Evolutionary conservation across 1,140 invertebrate genomes (phyloP).

Genomic region (Calycopis cecrops): DNA sequence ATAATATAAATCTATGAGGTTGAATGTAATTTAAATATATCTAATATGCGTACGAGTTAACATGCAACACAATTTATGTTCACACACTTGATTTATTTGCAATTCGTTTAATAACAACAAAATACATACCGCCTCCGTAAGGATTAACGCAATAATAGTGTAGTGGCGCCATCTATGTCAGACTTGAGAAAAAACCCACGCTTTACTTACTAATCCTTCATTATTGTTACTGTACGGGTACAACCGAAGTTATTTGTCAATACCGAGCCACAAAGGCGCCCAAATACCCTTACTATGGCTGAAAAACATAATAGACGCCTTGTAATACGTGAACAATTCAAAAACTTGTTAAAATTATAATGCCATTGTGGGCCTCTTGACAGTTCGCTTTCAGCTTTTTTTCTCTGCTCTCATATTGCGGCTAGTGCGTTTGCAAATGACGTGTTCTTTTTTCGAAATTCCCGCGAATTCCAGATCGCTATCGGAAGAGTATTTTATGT

Average conservation of each 20-base stretch:
- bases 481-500: conserved; percentile 66
- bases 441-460: conserved; percentile 45
- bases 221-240: conserved; percentile 58
- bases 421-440: conserved; percentile 48
- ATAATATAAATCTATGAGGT: too few species aligned
- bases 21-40: conserved; percentile 29
- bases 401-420: conserved; percentile 47
- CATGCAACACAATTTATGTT: conserved; percentile 26
- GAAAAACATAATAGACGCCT: conserved; percentile 69
- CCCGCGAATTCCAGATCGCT: conserved; percentile 57
- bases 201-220: conserved; percentile 58
- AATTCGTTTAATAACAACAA: conserved; percentile 45
- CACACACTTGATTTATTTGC: conserved; percentile 59
- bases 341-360: conserved; percentile 73
- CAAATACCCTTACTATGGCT: conserved; percentile 66
- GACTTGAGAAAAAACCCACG: conserved; percentile 34
- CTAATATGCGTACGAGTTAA: conserved; percentile 36
- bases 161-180: conserved; percentile 56
- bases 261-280: conserved; percentile 66
- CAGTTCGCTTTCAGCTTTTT: conserved; percentile 56
- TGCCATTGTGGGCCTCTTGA: conserved; percentile 62
- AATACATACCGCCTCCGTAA: conserved; percentile 33
- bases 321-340: conserved; percentile 67
- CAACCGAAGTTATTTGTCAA: conserved; percentile 70
- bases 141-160: conserved; percentile 57